phyloP scores from a whole-genome alignment of 1,140 invertebrate genomes.

The Diachasmimorpha longicaudata region DNA sequence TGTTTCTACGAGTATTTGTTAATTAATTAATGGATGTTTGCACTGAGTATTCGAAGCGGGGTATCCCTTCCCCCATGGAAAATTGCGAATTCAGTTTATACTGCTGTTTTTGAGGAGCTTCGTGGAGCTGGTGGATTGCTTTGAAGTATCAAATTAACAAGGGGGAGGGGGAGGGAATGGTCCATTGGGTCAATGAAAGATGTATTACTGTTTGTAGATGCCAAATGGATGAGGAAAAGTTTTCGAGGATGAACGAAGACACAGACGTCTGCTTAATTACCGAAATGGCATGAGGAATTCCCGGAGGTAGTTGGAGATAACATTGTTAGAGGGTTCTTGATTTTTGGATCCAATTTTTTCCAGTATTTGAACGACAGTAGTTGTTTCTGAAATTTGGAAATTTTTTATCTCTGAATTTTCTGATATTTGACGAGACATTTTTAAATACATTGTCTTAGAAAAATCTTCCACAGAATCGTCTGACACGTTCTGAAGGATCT shows the following conservation, averaged over 20 bases:
- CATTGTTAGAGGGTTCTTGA: no score
- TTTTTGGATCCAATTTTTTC: no score
- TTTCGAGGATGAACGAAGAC: neutral
- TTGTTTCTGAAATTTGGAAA: no score
- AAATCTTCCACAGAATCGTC: no score
- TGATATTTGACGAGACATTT: no score
- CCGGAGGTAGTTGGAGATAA: neutral
- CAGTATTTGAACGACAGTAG: no score
- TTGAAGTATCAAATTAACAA: neutral
- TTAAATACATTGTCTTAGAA: no score
- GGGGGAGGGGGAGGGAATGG: neutral
- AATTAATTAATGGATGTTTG: constrained; percentile 36
- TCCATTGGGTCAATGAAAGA: neutral
- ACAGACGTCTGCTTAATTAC: neutral
- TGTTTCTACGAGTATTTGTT: constrained; percentile 14
- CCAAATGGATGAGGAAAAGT: neutral
- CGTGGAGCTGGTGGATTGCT: neutral
- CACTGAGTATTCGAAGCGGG: constrained; percentile 13
- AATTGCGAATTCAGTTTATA: neutral
- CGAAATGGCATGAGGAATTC: neutral
- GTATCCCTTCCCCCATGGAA: neutral
- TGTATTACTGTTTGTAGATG: neutral
- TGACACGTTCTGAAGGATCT: no score
- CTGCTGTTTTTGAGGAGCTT: neutral
- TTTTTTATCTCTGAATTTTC: no score